Evolutionary conservation across 2,113 vertebrate genomes (phyloP), one percentile per base, ranked within the genome.

Genomic region (Furnarius figulus): DNA sequence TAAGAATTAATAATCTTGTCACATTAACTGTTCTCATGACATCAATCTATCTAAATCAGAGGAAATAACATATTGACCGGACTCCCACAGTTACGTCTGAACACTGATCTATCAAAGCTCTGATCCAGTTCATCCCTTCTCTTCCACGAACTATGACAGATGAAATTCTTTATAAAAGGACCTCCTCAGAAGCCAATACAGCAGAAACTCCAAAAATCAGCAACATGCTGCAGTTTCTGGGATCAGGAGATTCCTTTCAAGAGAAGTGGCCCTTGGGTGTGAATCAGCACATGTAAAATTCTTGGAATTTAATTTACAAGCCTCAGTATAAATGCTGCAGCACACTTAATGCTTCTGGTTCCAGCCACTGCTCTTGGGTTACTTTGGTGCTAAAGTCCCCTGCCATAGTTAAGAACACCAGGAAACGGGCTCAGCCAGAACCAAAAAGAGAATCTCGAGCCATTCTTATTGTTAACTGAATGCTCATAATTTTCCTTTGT

Each of bases 401-500:
- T 31, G 30, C 39, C 67, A 21, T 4, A 68, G 22, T 40, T 47
- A 55, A 61, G 42, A 94, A 63, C 15, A 58, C 4, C 18, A 74
- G 73, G 50, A 90, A 77, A 25, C 13, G 10, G 16, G 37, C 20
- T 93, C 8, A 6, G 27, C 63, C 66, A 85, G 65, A 82, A 14
- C 35, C 27, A 53, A 65, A 81, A 72, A 22, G 12, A 77, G 73
- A 62, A 62, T 44, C 22, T 65, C 52, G 10, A 78, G 20, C 10
- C 17, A 16, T 10, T 35, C 44, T 33, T 25, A 12, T 18, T 44
- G 3, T 37, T 70, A 46, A 8, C 19, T 37, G 30, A 87, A 65
- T 55, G 20, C 5, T 59, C 1, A 0, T 10, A 4, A 35, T 44
- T 71, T 66, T 55, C 8, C 9, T 9, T 18, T 16, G 44, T 33